Conservation (phyloP, 2,113 vertebrate genomes). For the Puma concolor region DNA sequence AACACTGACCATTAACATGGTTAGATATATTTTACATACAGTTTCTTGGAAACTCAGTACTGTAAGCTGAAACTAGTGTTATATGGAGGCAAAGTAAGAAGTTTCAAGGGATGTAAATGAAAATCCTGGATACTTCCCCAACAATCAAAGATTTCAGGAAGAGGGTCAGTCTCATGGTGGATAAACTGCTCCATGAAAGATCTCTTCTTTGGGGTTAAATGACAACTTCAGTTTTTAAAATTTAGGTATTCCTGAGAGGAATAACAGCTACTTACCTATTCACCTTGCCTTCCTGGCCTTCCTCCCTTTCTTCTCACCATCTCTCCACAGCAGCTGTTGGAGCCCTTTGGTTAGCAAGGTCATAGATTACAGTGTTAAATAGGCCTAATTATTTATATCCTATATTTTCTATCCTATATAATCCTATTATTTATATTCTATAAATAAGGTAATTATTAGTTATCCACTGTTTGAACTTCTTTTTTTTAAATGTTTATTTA, state of each 20-base stretch:
- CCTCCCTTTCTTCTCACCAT: background rate
- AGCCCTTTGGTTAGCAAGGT: rapidly evolving
- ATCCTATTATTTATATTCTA: no score
- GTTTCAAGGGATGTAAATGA: background rate
- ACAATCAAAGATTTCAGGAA: background rate
- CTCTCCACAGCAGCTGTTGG: background rate
- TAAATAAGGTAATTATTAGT: no score
- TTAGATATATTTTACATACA: background rate
- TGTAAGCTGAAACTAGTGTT: background rate
- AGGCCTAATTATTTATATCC: no score
- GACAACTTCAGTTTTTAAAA: background rate
- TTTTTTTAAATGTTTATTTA: no score
- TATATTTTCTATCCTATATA: no score
- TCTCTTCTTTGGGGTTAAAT: background rate
- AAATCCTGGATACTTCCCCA: background rate
- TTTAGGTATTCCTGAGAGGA: background rate
- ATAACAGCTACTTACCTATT: background rate
- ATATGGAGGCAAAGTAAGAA: background rate
- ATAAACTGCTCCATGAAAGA: background rate
- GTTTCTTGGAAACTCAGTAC: background rate
- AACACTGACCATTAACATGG: background rate
- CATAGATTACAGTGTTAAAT: background rate
- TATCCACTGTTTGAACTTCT: background rate
- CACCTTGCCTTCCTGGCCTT: background rate
- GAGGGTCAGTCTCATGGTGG: background rate